Conservation (phyloP, 2,888 invertebrate species). For the Rhogogaster chlorosoma region DNA sequence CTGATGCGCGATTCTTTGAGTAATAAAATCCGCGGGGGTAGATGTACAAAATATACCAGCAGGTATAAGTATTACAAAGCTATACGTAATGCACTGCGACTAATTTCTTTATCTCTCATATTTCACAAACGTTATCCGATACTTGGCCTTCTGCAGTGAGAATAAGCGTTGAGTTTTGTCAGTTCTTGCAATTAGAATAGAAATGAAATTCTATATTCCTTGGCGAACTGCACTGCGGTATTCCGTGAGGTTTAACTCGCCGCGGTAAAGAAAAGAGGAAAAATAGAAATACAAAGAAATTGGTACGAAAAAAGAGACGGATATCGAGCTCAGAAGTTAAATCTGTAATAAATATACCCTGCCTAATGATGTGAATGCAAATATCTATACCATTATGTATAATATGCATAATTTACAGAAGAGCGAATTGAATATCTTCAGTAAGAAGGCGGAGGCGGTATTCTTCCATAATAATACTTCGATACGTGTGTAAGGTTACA, state of each 20-base stretch:
- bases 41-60: too few species aligned
- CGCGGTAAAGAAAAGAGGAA: neutral
- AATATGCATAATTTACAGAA: neutral
- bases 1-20: neutral
- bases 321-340: neutral
- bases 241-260: neutral
- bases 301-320: neutral
- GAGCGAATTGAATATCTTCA: neutral
- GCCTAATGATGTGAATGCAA: neutral
- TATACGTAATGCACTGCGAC: neutral
- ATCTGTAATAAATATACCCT: neutral
- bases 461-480: neutral
- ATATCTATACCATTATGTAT: neutral
- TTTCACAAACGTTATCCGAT: neutral
- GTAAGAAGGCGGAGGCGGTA: neutral
- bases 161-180: neutral
- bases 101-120: slow-evolving; percentile 2
- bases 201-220: slow-evolving; percentile 22
- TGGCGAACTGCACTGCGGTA: neutral
- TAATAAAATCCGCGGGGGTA: neutral
- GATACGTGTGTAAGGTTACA: neutral
- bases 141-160: neutral
- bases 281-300: neutral
- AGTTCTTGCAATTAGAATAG: neutral
- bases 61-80: neutral